Conservation (phyloP, 1,140 invertebrate species). For the Brachionus plicatilis region DNA sequence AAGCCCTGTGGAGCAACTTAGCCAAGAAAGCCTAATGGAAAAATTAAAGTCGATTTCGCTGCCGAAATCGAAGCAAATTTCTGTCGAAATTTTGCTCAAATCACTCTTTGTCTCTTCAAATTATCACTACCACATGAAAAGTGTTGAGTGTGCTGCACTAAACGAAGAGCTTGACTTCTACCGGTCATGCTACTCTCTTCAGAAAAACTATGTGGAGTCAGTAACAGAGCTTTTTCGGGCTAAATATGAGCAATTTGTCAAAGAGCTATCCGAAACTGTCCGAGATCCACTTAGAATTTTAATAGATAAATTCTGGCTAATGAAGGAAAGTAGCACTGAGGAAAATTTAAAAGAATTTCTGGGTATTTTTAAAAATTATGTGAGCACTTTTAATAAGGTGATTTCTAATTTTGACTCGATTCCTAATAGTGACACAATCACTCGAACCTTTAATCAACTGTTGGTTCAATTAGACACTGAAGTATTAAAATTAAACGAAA, state of each 20-base stretch:
- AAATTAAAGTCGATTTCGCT: background rate
- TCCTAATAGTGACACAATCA: background rate
- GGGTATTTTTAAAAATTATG: conserved; percentile 17
- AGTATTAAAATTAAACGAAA: background rate
- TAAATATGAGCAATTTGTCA: background rate
- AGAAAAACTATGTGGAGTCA: background rate
- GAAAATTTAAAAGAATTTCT: conserved; percentile 37
- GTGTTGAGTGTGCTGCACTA: background rate
- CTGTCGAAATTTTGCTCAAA: conserved; percentile 15
- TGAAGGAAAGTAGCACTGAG: conserved; percentile 17
- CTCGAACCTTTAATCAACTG: conserved; percentile 4
- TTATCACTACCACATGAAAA: conserved; percentile 35
- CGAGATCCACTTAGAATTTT: background rate
- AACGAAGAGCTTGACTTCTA: conserved; percentile 7
- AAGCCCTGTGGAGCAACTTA: background rate
- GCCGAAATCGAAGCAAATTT: conserved; percentile 11
- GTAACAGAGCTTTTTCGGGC: background rate
- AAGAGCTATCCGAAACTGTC: background rate
- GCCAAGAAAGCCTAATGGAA: background rate
- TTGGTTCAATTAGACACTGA: background rate
- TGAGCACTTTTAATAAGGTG: background rate
- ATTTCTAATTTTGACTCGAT: conserved; percentile 6
- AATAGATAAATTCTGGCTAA: conserved; percentile 5
- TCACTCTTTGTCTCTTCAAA: background rate
- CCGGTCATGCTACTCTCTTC: background rate